phyloP scores from a whole-genome alignment of 2,888 invertebrate species.

The Rhogogaster chlorosoma region DNA sequence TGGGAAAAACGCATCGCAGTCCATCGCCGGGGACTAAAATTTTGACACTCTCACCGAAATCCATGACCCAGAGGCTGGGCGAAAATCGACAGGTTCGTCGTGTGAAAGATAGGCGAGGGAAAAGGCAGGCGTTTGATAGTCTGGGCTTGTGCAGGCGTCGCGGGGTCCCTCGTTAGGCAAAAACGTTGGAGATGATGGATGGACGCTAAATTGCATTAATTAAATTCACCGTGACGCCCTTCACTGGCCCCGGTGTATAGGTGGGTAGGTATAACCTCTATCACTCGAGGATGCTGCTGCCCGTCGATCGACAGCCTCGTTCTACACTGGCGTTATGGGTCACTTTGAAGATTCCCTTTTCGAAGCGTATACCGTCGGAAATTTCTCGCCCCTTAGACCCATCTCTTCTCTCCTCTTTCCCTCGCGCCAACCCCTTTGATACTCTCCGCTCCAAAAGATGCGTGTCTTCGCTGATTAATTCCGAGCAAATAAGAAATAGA shows the following conservation, averaged over 20 bases:
- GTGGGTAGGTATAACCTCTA: neutral
- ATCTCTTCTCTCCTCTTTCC: neutral
- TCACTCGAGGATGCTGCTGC: slow-evolving; percentile 14
- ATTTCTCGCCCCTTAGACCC: neutral
- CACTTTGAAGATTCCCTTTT: slow-evolving; percentile 23
- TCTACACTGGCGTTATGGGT: neutral
- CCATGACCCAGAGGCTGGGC: neutral
- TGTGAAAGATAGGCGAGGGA: neutral
- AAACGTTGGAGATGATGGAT: slow-evolving; percentile 77
- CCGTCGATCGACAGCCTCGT: neutral
- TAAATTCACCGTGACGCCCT: slow-evolving; percentile 76
- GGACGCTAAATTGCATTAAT: slow-evolving; percentile 77
- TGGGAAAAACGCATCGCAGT: neutral
- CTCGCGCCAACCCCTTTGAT: neutral
- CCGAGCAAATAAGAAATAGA: no score
- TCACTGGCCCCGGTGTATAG: slow-evolving; percentile 1
- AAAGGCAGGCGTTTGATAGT: neutral
- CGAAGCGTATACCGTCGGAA: neutral
- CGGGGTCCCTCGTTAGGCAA: slow-evolving; percentile 73
- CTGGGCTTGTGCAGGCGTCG: slow-evolving; percentile 17
- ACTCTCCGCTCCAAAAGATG: neutral
- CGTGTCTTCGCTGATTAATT: slow-evolving; percentile 1
- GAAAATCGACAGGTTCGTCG: slow-evolving; percentile 7
- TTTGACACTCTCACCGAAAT: neutral
- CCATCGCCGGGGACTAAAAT: neutral